Percentiles rank a stretch among this genome's conserved stretches.
These are phyloP conservation scores for Drosophila sp. DNA, from an alignment of 1,140 invertebrate species.

Conservation along the genomic window DNA sequence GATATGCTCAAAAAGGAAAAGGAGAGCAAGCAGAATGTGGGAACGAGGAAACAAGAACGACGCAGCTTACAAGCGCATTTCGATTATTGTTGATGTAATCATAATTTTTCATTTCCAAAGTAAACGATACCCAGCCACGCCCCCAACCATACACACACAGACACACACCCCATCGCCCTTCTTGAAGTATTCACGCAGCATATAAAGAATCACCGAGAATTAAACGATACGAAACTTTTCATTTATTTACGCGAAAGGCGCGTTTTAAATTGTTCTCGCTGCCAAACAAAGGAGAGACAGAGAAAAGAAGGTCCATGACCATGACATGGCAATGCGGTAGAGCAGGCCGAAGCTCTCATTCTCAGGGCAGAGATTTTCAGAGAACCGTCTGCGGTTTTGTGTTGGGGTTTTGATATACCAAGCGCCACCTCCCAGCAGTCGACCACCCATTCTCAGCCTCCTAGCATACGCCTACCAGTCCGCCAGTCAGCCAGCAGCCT, in stretches of 20 bases:
- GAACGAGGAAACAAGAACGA: background rate
- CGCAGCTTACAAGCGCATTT: conserved; percentile 78
- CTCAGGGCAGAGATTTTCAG: conserved; percentile 54
- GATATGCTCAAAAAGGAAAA: conserved; percentile 29
- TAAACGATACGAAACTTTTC: conserved; percentile 70
- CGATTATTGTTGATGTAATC: conserved; percentile 81
- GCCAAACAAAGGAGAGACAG: conserved; percentile 17
- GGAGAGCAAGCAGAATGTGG: conserved; percentile 21
- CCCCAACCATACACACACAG: conserved; percentile 5
- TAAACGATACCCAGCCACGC: conserved; percentile 64
- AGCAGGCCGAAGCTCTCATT: background rate
- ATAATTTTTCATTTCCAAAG: conserved; percentile 81
- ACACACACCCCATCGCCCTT: background rate
- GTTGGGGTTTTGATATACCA: background rate
- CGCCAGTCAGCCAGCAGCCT: background rate
- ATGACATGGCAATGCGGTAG: conserved; percentile 45
- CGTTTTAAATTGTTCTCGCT: conserved; percentile 17
- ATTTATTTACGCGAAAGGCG: conserved; percentile 76
- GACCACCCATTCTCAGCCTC: background rate
- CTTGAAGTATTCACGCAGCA: conserved; percentile 9
- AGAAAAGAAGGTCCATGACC: conserved; percentile 13
- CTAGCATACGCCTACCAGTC: background rate
- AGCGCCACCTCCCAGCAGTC: background rate
- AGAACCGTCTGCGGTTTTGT: conserved; percentile 43
- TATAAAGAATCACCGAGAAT: conserved; percentile 73